phyloP scores from a whole-genome alignment of 2,113 vertebrate species.

The Bothrops jararaca region DNA sequence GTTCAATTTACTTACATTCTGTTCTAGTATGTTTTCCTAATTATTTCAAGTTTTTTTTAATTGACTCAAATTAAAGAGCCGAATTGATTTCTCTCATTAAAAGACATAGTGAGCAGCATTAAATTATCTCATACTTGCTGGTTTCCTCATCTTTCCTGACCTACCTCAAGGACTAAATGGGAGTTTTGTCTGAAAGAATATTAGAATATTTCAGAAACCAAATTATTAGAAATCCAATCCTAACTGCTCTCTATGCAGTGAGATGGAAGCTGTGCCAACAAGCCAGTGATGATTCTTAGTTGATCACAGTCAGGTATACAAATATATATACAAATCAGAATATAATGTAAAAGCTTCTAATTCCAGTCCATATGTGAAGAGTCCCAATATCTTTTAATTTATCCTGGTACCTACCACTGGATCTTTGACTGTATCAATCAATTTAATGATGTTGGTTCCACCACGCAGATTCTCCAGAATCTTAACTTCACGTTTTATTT shows the following conservation, averaged over 20 bases:
- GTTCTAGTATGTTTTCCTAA: background rate
- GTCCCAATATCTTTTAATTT: background rate
- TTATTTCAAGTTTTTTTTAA: background rate
- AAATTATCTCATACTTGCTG: background rate
- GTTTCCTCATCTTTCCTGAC: background rate
- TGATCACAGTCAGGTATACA: background rate
- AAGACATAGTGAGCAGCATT: background rate
- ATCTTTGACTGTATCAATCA: constrained; percentile 97
- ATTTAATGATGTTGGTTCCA: constrained; percentile 97
- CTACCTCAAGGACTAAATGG: background rate
- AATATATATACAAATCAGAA: background rate
- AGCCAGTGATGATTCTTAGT: background rate
- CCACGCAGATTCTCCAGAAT: constrained; percentile 96
- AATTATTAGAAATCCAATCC: background rate
- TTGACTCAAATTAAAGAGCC: background rate
- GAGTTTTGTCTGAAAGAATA: background rate
- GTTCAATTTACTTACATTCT: constrained; percentile 29
- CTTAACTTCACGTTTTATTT: constrained; percentile 99
- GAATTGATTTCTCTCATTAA: background rate
- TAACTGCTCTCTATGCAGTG: background rate
- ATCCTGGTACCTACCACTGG: constrained; percentile 85
- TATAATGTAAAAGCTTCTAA: background rate
- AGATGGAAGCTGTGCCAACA: background rate
- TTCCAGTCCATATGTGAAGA: rapidly evolving
- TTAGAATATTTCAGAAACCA: background rate